Percentiles rank a stretch among this genome's conserved stretches.
phyloP scores from a whole-genome alignment of 2,797 vertebrate species.

The Clarias laeviceps region DNA sequence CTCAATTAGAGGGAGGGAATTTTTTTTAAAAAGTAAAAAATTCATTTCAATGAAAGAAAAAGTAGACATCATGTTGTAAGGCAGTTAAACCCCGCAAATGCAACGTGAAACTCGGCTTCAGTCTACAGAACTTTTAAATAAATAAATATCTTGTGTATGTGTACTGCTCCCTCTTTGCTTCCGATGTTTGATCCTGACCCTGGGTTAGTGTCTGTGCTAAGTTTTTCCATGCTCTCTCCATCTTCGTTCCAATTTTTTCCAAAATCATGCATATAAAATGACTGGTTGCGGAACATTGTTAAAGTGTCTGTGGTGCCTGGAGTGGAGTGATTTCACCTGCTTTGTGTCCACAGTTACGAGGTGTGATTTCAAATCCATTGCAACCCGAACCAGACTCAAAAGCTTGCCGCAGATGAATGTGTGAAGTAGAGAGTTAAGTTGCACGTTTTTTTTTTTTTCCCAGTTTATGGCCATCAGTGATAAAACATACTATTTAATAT shows the following conservation, averaged over 20 bases:
- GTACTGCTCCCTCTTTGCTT: neutral
- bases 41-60: no score
- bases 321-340: neutral
- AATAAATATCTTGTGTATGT: neutral
- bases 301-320: neutral
- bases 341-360: neutral
- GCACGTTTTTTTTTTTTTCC: neutral
- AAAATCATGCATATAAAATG: neutral
- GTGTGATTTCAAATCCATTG: neutral
- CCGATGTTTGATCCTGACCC: neutral
- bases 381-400: neutral
- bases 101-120: neutral
- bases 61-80: neutral
- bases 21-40: neutral
- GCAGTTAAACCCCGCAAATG: neutral
- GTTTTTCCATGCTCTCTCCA: neutral
- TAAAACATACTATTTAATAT: neutral
- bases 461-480: neutral
- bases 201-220: neutral
- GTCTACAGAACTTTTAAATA: neutral
- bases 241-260: neutral
- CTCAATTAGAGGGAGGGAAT: neutral
- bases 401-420: neutral
- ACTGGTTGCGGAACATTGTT: neutral
- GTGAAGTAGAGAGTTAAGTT: neutral